A percentile compares a stretch with the other conserved stretches of the same genome.
phyloP scores from a whole-genome alignment of 1,140 invertebrate species.

The Drosophila tsacasi region DNA sequence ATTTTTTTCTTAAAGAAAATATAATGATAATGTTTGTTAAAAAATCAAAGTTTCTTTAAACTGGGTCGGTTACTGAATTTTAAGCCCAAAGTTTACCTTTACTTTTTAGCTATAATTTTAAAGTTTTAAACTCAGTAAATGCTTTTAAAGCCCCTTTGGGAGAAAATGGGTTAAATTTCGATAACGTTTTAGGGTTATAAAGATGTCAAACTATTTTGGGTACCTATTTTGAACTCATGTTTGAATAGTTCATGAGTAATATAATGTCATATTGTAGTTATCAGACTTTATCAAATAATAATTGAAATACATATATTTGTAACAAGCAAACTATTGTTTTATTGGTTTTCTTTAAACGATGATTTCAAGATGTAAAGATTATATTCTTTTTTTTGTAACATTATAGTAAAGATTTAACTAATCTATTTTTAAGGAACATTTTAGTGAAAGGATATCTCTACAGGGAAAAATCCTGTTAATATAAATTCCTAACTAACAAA shows the following conservation, averaged over 20 bases:
- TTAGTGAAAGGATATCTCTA: too few relatives aligned
- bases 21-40: too few relatives aligned
- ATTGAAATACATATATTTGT: not conserved
- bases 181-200: constrained; percentile 1
- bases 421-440: not conserved
- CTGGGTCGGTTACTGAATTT: too few relatives aligned
- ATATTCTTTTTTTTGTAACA: not conserved
- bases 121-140: not conserved
- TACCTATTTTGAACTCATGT: not conserved
- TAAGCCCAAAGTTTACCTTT: too few relatives aligned
- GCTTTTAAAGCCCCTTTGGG: not conserved
- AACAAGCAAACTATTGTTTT: not conserved
- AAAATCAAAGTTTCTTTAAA: too few relatives aligned
- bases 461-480: not conserved
- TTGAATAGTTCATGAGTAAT: not conserved
- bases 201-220: not conserved
- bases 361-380: not conserved
- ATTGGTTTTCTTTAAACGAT: too few relatives aligned
- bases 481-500: not conserved
- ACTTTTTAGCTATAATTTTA: not conserved
- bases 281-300: not conserved
- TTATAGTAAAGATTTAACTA: too few relatives aligned
- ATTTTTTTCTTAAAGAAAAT: not conserved
- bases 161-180: constrained; percentile 1
- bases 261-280: too few relatives aligned